Conservation (phyloP, 1,140 invertebrate species). For the Drosophila micromelanica region DNA sequence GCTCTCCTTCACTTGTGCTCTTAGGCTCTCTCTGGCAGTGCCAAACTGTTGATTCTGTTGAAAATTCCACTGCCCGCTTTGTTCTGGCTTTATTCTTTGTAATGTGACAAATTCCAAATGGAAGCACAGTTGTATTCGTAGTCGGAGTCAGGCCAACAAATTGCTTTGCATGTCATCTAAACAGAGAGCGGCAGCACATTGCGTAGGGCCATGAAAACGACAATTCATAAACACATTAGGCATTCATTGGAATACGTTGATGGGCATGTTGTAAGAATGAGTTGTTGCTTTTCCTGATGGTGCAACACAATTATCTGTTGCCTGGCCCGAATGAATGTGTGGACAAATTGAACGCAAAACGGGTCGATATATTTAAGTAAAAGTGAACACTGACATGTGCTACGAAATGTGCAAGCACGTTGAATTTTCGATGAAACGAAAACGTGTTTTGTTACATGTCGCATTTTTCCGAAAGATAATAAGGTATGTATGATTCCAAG, state of each 20-base stretch:
- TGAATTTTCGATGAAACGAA: neutral
- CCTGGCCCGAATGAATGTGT: neutral
- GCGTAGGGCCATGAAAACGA: constrained; percentile 40
- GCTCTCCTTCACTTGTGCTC: constrained; percentile 6
- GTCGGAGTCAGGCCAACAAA: constrained; percentile 30
- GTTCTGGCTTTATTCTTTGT: constrained; percentile 22
- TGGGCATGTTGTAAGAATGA: constrained; percentile 15
- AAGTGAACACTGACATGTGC: neutral
- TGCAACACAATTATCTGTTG: constrained; percentile 41
- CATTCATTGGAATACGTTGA: constrained; percentile 54
- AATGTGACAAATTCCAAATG: constrained; percentile 39
- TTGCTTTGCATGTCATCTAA: constrained; percentile 49
- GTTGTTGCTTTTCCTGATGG: constrained; percentile 27
- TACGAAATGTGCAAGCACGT: neutral
- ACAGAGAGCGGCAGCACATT: constrained; percentile 25
- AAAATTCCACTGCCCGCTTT: constrained; percentile 9
- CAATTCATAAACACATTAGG: constrained; percentile 64
- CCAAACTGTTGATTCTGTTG: constrained; percentile 76
- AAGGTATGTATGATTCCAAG: constrained; percentile 5
- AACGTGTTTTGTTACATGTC: constrained; percentile 6
- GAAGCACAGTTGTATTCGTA: constrained; percentile 2
- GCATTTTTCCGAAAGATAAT: constrained; percentile 1
- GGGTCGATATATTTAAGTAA: constrained; percentile 16
- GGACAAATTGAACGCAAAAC: neutral
- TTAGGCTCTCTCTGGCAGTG: constrained; percentile 36